Evolutionary conservation across 2,888 invertebrate species (phyloP).

Genomic region (Torymus tubicola): DNA sequence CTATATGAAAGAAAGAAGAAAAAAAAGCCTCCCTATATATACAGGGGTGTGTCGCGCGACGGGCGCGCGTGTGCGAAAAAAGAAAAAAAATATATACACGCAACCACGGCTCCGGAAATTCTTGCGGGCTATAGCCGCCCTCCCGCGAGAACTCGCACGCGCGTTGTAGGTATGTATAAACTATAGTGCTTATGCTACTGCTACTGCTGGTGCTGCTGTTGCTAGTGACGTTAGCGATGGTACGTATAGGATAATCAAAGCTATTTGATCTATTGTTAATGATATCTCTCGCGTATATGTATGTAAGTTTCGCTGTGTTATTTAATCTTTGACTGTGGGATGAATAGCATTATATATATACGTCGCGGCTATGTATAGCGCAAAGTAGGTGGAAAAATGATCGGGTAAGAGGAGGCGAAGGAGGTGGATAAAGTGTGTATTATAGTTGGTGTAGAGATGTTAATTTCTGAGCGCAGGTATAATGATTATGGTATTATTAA

Average conservation of each 20-base stretch:
- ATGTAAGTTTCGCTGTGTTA: too few relatives aligned
- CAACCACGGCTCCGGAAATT: slow-evolving; percentile 1
- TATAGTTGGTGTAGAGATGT: too few relatives aligned
- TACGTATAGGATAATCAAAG: slow-evolving; percentile 15
- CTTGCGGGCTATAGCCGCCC: slow-evolving; percentile 13
- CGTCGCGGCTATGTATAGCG: not conserved
- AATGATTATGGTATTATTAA: too few relatives aligned
- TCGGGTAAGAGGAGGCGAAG: too few relatives aligned
- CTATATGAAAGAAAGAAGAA: not conserved
- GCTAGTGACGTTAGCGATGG: too few relatives aligned
- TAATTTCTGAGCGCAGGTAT: too few relatives aligned
- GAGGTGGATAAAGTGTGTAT: too few relatives aligned
- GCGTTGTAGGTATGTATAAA: too few relatives aligned
- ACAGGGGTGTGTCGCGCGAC: not conserved
- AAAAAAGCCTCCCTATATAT: not conserved
- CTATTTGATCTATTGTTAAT: slow-evolving; percentile 16
- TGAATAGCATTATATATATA: not conserved
- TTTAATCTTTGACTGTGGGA: not conserved
- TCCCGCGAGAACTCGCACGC: not conserved
- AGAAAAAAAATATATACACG: slow-evolving; percentile 15
- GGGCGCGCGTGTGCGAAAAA: not conserved
- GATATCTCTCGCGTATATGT: not conserved
- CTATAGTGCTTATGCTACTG: not conserved
- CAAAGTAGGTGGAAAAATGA: too few relatives aligned
- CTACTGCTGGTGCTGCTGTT: not conserved